These are phyloP conservation scores for Galemys pyrenaicus DNA, from an alignment of 2,113 vertebrate species.

Conservation along the genomic window DNA sequence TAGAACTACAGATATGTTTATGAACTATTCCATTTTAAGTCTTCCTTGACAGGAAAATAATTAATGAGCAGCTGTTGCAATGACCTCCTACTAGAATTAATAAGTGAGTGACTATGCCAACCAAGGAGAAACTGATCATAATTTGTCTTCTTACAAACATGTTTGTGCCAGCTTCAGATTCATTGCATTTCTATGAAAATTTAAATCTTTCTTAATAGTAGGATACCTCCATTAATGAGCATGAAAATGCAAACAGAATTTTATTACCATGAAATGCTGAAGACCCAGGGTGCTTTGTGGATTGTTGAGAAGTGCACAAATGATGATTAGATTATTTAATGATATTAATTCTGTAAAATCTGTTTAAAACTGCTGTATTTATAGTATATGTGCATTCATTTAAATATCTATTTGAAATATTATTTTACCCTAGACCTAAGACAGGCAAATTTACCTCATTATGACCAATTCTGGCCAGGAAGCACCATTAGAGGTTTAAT, in stretches of 20 bases:
- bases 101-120: conserved; percentile 43
- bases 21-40: conserved; percentile 29
- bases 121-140: conserved; percentile 50
- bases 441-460: neutral
- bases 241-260: conserved; percentile 70
- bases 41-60: conserved; percentile 30
- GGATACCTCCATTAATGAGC: conserved; percentile 37
- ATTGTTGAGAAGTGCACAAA: neutral
- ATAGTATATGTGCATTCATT: neutral
- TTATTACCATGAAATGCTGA: conserved; percentile 51
- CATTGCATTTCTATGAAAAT: conserved; percentile 58
- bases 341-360: neutral
- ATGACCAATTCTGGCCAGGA: neutral
- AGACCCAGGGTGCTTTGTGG: neutral
- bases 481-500: neutral
- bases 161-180: conserved; percentile 47
- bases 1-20: neutral
- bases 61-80: conserved; percentile 25
- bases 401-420: neutral
- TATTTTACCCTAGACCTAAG: neutral
- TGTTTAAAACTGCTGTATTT: neutral
- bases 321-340: neutral
- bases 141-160: conserved; percentile 40
- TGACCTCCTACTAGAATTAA: conserved; percentile 17
- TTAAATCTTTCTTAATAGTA: conserved; percentile 44